phyloP scores from a whole-genome alignment of 2,888 invertebrate genomes.

The Parascotia fuliginaria region DNA sequence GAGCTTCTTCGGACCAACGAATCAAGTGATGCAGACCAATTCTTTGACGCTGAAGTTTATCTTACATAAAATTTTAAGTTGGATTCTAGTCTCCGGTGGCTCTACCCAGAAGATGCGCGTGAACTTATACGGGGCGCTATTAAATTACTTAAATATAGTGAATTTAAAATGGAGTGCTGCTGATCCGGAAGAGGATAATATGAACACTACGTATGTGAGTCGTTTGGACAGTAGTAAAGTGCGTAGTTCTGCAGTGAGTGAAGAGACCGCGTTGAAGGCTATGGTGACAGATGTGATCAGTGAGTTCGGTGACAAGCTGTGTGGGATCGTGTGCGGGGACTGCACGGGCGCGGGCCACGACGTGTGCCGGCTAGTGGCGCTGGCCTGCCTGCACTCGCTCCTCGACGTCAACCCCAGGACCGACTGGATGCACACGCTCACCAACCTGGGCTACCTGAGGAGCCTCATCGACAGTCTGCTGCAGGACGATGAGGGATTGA shows the following conservation, averaged over 20 bases:
- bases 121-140: conserved; percentile 93
- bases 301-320: conserved; percentile 92
- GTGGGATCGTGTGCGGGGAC: conserved; percentile 93
- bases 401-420: conserved; percentile 90
- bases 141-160: conserved; percentile 92
- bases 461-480: conserved; percentile 93
- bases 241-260: conserved; percentile 47
- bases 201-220: conserved; percentile 84
- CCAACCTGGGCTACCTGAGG: conserved; percentile 89
- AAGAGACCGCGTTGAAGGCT: conserved; percentile 69
- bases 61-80: conserved; percentile 91
- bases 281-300: conserved; percentile 84
- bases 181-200: conserved; percentile 71
- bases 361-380: conserved; percentile 94
- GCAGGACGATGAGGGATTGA: conserved; percentile 90
- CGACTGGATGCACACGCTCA: conserved; percentile 76
- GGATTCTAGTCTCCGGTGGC: conserved; percentile 93
- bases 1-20: conserved; percentile 76
- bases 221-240: conserved; percentile 87
- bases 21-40: conserved; percentile 86
- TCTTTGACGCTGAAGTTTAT: conserved; percentile 89
- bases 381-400: conserved; percentile 92
- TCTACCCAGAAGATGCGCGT: conserved; percentile 93
- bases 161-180: conserved; percentile 80
- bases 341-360: conserved; percentile 94